Evolutionary conservation across 2,888 invertebrate species (phyloP), one percentile per base, ranked within the genome.

Genomic region (Cephus spinipes): DNA sequence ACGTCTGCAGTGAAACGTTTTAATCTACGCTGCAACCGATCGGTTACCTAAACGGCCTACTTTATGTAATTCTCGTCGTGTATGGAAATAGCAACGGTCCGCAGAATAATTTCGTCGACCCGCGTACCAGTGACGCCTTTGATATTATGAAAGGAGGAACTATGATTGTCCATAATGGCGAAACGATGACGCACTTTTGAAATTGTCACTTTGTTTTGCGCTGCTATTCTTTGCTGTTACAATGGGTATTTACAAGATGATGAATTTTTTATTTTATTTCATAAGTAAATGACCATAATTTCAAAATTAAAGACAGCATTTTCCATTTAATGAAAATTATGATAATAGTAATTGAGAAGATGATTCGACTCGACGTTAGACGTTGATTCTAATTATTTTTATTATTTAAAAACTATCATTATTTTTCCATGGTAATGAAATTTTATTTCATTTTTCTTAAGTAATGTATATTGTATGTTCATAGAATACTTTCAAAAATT

Each of bases 1-100:
- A 71, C 33, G 31, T 71, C 31, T 32, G 71, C 55, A 69, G 31
- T 74, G 73, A 77, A 83, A 80, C 77, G 80, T 78, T 75, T 75
- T 79, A 76, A 76, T 79, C 81, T 79, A 78, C 79, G 84, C 82
- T 79, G 85, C 86, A 84, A 82, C 77, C 77, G 80, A 76, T 69
- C 81, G 85, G 82, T 85, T 82, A 82, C 83, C 80, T 80, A 71
- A 71, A 71, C 33, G 31, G 32, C 71, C 71, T 71, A 71, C 30
- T 71, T 71, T 71, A 71, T 71, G 71, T 71, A 71, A 71, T 71
- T 32, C 31, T 71, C 71, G 1, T 71, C 71, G 71, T 71, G 12
- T 32, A 71, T 71, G 71, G 30, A 71, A 71, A 71, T 71, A 15
- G 30, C 71, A 30, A 15, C 31, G 71, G 71, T 71, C 71, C 31